Percentiles rank a stretch among this genome's conserved stretches.
Conservation (phyloP, 2,113 vertebrate species). For the Delphinapterus leucas region DNA sequence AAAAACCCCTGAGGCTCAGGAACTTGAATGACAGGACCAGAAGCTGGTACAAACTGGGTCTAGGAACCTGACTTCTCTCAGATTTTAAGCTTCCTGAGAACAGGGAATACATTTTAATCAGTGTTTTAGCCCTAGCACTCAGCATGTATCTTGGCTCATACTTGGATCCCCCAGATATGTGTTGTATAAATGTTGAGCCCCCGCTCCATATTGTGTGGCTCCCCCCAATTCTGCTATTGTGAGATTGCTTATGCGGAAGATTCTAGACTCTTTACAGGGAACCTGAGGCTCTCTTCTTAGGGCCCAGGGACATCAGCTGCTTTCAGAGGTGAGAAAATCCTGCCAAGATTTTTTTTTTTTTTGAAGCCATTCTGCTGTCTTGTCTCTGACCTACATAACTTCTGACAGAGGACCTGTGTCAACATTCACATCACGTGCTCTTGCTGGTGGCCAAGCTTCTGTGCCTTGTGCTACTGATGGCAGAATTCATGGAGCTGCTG, state of each 20-base stretch:
- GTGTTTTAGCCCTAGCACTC: not conserved
- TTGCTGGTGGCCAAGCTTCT: not conserved
- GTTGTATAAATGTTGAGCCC: not conserved
- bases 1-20: not conserved
- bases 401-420: not conserved
- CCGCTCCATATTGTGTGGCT: not conserved
- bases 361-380: not conserved
- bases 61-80: not conserved
- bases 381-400: not conserved
- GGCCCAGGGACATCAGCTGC: not conserved
- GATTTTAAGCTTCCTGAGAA: not conserved
- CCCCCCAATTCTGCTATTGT: rapidly evolving
- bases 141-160: not conserved
- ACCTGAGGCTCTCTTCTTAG: not conserved
- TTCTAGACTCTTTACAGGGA: not conserved
- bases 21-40: not conserved
- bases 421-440: not conserved
- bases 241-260: not conserved
- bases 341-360: not conserved
- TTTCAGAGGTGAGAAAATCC: not conserved
- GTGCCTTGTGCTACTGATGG: not conserved
- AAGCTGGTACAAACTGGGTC: not conserved
- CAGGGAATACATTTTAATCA: not conserved
- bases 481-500: not conserved
- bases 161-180: not conserved